phyloP scores from a whole-genome alignment of 2,888 invertebrate genomes.

The Callinectes sapidus region DNA sequence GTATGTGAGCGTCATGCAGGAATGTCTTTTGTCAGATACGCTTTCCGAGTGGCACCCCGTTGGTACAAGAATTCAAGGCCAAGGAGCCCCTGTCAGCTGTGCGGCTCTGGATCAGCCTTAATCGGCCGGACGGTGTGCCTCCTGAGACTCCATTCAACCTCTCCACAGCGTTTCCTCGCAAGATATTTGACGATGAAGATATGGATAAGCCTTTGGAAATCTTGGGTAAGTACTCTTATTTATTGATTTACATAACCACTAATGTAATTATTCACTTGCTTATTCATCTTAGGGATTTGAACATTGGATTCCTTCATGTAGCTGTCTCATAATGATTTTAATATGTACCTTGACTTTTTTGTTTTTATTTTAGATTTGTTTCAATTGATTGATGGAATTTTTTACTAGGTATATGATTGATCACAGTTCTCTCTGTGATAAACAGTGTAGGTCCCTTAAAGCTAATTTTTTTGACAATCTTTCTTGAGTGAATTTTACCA shows the following conservation, averaged over 20 bases:
- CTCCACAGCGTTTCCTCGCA: slow-evolving; percentile 94
- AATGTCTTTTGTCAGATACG: slow-evolving; percentile 80
- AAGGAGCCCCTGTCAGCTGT: slow-evolving; percentile 94
- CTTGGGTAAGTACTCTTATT: slow-evolving; percentile 80
- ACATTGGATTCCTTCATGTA: too few relatives aligned
- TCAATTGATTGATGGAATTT: too few relatives aligned
- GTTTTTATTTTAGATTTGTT: too few relatives aligned
- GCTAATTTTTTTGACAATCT: too few relatives aligned
- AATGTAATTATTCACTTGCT: too few relatives aligned
- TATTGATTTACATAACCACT: not conserved
- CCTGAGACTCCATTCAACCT: slow-evolving; percentile 83
- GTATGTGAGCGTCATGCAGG: not conserved
- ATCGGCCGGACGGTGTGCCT: slow-evolving; percentile 82
- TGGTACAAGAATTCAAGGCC: slow-evolving; percentile 87
- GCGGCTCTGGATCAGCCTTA: slow-evolving; percentile 89
- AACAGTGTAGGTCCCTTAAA: too few relatives aligned
- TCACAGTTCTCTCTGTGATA: too few relatives aligned
- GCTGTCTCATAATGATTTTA: too few relatives aligned
- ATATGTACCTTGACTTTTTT: too few relatives aligned
- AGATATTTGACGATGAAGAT: slow-evolving; percentile 89
- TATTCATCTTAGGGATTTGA: too few relatives aligned
- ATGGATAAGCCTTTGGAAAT: slow-evolving; percentile 90
- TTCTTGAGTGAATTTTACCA: too few relatives aligned
- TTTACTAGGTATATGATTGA: too few relatives aligned
- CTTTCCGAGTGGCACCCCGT: slow-evolving; percentile 84